Conservation (phyloP, 2,797 vertebrate species). For the Labeo calbasu region DNA sequence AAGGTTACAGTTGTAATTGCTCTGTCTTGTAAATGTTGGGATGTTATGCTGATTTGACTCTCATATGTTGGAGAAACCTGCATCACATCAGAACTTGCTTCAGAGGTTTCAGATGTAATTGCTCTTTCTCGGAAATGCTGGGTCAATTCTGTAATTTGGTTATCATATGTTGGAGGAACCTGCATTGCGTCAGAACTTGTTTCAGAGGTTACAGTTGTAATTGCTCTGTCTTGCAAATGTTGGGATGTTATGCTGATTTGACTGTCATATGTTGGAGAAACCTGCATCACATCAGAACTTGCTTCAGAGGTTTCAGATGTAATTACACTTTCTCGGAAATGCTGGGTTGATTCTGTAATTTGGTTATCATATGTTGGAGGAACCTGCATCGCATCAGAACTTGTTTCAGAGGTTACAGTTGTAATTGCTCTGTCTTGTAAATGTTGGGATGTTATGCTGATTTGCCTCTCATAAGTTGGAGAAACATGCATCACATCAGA, state of each 20-base stretch:
- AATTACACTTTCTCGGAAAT: not conserved
- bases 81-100: no score
- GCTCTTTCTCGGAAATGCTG: no score
- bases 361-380: not conserved
- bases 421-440: not conserved
- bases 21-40: no score
- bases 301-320: conserved; percentile 52
- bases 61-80: no score
- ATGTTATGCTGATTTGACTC: no score
- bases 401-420: not conserved
- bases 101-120: no score
- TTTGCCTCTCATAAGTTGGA: not conserved
- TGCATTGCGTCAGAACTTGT: conserved; percentile 18
- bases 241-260: not conserved
- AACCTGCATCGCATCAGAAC: not conserved
- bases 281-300: not conserved
- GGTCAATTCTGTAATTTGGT: no score
- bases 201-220: conserved; percentile 55
- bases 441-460: not conserved
- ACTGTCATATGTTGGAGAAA: rapidly evolving
- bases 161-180: no score
- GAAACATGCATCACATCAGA: not conserved
- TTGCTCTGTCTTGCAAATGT: conserved; percentile 52
- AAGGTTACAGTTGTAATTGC: no score
- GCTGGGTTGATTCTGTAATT: not conserved